These are phyloP conservation scores for Trachelus stipa DNA, from an alignment of 2,888 invertebrate genomes.

Conservation along the genomic window DNA sequence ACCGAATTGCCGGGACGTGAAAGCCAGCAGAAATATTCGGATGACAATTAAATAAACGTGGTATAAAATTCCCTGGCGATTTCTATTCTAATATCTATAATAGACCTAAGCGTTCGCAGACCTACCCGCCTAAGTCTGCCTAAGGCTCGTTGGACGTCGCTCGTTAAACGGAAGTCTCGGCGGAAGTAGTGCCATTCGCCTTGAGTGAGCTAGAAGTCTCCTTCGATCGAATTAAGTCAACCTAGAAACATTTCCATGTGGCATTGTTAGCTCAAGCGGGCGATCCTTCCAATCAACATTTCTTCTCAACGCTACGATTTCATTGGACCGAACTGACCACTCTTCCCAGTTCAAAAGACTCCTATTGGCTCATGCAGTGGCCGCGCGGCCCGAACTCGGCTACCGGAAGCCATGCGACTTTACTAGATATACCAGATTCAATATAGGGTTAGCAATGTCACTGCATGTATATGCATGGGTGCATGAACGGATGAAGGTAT, in stretches of 20 bases:
- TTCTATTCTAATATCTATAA: background rate
- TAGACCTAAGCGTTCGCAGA: background rate
- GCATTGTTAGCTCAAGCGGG: background rate
- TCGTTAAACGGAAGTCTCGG: constrained; percentile 60
- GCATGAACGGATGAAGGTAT: background rate
- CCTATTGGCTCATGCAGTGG: background rate
- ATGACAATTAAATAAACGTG: background rate
- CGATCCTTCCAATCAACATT: background rate
- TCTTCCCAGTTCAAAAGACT: background rate
- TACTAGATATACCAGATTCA: background rate
- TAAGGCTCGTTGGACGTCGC: constrained; percentile 2
- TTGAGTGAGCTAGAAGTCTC: constrained; percentile 55
- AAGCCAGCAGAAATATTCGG: background rate
- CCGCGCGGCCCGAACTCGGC: background rate
- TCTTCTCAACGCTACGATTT: background rate
- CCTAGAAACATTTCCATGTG: constrained; percentile 44
- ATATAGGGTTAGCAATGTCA: background rate
- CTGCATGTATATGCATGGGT: background rate
- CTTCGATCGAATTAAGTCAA: constrained; percentile 62
- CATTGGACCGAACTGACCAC: background rate
- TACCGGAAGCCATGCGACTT: background rate
- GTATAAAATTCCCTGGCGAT: background rate
- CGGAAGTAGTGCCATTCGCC: constrained; percentile 60
- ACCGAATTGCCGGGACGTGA: background rate
- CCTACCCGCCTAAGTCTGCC: background rate